Evolutionary conservation across 2,888 invertebrate genomes (phyloP).

Genomic region (Lithophane ornitopus): DNA sequence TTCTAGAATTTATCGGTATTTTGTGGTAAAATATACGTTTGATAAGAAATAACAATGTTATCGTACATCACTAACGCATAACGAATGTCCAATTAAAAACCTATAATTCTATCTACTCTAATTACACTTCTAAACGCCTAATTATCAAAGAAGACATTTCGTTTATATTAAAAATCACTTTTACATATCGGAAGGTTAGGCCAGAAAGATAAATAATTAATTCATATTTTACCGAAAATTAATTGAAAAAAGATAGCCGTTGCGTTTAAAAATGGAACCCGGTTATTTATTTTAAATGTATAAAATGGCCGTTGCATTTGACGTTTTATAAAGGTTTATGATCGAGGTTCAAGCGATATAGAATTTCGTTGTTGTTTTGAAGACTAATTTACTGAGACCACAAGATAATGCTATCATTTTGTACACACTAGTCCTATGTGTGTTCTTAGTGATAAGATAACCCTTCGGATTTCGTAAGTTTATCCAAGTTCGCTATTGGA

Average conservation of each 20-base stretch:
- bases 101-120: constrained; percentile 20
- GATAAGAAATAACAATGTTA: constrained; percentile 21
- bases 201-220: constrained; percentile 31
- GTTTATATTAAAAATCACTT: constrained; percentile 41
- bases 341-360: neutral
- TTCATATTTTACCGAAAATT: constrained; percentile 5
- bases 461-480: constrained; percentile 44
- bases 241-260: constrained; percentile 30
- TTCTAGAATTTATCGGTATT: constrained; percentile 3
- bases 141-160: constrained; percentile 25
- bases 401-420: constrained; percentile 49
- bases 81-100: constrained; percentile 28
- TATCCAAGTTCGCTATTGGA: constrained; percentile 36
- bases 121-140: constrained; percentile 16
- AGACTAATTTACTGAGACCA: constrained; percentile 14
- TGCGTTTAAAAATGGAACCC: constrained; percentile 38
- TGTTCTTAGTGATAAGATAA: constrained; percentile 43
- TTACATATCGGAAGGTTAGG: constrained; percentile 17
- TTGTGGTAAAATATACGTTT: constrained; percentile 2
- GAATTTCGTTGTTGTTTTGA: neutral
- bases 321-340: constrained; percentile 9
- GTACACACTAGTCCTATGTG: constrained; percentile 29
- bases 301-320: constrained; percentile 5
- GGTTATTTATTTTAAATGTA: constrained; percentile 31
- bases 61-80: constrained; percentile 11